phyloP scores from a whole-genome alignment of 1,140 invertebrate genomes.

The Oedothorax gibbosus region DNA sequence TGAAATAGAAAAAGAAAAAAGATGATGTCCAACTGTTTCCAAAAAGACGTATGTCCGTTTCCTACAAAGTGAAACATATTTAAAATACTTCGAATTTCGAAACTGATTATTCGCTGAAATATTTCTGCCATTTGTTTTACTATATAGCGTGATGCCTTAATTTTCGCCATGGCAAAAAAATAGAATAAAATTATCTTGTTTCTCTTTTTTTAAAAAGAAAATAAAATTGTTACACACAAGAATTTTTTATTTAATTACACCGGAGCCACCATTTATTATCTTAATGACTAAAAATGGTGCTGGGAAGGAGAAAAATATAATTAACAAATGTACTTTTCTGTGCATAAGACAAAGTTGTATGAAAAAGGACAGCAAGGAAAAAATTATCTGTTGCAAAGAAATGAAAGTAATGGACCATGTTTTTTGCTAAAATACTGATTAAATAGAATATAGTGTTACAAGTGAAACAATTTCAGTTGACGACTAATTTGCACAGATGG shows the following conservation, averaged over 20 bases:
- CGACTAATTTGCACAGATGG: too few relatives aligned
- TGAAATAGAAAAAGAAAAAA: too few relatives aligned
- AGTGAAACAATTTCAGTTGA: too few relatives aligned
- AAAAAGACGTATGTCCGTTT: too few relatives aligned
- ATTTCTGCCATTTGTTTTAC: not conserved
- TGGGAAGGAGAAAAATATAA: slow-evolving; percentile 11
- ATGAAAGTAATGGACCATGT: not conserved
- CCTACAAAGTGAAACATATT: too few relatives aligned
- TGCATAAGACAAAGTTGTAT: not conserved
- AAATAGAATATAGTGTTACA: too few relatives aligned
- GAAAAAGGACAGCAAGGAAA: slow-evolving; percentile 18
- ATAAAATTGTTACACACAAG: not conserved
- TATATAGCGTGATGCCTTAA: too few relatives aligned
- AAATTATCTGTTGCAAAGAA: slow-evolving; percentile 1
- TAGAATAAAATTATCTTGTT: not conserved
- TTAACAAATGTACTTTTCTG: slow-evolving; percentile 30
- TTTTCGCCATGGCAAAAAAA: not conserved
- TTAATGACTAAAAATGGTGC: slow-evolving; percentile 37
- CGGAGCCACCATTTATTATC: slow-evolving; percentile 26
- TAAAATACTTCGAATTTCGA: not conserved
- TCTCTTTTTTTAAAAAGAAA: slow-evolving; percentile 10
- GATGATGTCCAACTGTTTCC: too few relatives aligned
- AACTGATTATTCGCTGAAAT: not conserved
- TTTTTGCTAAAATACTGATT: too few relatives aligned
- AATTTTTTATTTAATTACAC: slow-evolving; percentile 26